Conservation (phyloP, 2,888 invertebrate species). For the Morpho achilles region DNA sequence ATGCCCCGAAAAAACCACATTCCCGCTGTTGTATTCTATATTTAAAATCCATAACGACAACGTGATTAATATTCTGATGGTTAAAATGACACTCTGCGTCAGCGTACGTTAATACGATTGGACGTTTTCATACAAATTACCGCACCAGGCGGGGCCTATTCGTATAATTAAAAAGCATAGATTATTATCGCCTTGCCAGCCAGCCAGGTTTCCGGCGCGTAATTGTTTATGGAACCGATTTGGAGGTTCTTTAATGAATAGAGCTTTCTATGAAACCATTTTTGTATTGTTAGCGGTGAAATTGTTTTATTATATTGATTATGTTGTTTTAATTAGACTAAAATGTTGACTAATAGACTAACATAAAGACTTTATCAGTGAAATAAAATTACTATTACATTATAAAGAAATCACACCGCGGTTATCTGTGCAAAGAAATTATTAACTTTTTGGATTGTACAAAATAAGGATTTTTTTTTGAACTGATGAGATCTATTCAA, state of each 20-base stretch:
- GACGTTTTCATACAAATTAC: conserved; percentile 71
- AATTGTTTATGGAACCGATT: conserved; percentile 53
- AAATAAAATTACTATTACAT: too few species aligned
- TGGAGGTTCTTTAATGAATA: conserved; percentile 43
- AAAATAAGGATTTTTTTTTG: too few species aligned
- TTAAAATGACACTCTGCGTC: conserved; percentile 60
- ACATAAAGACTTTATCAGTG: too few species aligned
- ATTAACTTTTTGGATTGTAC: too few species aligned
- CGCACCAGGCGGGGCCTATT: conserved; percentile 60
- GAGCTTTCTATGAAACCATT: conserved; percentile 34
- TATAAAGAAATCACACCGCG: too few species aligned
- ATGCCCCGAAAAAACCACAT: conserved; percentile 32
- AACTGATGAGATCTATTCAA: too few species aligned
- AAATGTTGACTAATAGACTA: not conserved
- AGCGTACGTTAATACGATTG: conserved; percentile 68
- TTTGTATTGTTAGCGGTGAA: conserved; percentile 23
- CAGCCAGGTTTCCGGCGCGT: conserved; percentile 62
- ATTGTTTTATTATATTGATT: conserved; percentile 17
- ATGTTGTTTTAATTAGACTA: conserved; percentile 12
- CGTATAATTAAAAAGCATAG: conserved; percentile 66
- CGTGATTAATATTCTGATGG: conserved; percentile 62
- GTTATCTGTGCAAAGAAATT: too few species aligned
- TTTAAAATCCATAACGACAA: conserved; percentile 31
- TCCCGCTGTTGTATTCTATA: conserved; percentile 19
- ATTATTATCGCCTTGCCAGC: conserved; percentile 61